Conservation (phyloP, 2,797 vertebrate species). For the Lophura swinhoii region DNA sequence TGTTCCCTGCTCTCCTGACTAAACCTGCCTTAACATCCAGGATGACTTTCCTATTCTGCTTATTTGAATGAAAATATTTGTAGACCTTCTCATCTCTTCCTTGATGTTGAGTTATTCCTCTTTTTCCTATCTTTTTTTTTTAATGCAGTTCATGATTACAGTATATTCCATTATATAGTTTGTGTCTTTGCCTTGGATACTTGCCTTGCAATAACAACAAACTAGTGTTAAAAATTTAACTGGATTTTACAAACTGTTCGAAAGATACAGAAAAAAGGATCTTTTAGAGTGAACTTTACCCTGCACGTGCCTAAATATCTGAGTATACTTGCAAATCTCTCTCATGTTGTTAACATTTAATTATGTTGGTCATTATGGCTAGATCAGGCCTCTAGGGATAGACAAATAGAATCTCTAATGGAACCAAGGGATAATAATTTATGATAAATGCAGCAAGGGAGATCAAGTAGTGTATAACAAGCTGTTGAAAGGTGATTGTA, state of each 20-base stretch:
- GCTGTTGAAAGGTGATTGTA: background rate
- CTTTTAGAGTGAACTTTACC: background rate
- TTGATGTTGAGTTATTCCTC: background rate
- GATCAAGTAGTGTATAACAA: background rate
- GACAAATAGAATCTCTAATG: background rate
- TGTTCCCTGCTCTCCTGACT: background rate
- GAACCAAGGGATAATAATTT: background rate
- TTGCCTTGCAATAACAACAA: background rate
- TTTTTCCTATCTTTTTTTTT: background rate
- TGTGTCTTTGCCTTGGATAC: background rate
- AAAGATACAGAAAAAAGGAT: background rate
- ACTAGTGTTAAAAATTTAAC: background rate
- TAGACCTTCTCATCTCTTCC: background rate
- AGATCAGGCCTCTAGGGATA: background rate
- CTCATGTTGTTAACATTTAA: background rate
- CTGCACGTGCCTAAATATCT: background rate
- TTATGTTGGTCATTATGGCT: background rate
- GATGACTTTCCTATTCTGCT: background rate
- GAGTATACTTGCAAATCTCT: background rate
- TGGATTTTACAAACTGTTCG: background rate
- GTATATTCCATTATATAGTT: background rate
- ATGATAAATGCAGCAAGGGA: background rate
- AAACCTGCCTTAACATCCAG: background rate
- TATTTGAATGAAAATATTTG: background rate
- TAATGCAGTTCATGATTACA: background rate